These are phyloP conservation scores for Pseudomyrmex gracilis DNA, from an alignment of 1,140 invertebrate species.

Conservation along the genomic window DNA sequence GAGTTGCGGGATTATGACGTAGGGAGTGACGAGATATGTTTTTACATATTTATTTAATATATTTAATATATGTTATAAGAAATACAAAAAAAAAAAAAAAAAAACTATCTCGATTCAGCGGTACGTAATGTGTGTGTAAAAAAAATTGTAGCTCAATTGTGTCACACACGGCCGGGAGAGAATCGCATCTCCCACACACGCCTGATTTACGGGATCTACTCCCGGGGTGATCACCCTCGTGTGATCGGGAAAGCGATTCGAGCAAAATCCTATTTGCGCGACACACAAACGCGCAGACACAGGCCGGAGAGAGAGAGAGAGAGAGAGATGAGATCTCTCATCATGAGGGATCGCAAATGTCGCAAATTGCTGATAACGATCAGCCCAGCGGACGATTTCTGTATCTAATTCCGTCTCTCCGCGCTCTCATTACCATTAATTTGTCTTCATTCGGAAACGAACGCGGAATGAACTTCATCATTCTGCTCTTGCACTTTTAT, in stretches of 20 bases:
- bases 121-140: background rate
- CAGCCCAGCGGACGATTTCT: slow-evolving; percentile 53
- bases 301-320: background rate
- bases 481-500: background rate
- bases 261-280: slow-evolving; percentile 59
- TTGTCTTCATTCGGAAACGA: slow-evolving; percentile 44
- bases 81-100: too few species aligned
- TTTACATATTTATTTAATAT: too few species aligned
- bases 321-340: slow-evolving; percentile 52
- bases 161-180: background rate
- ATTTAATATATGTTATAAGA: too few species aligned
- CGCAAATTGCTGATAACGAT: slow-evolving; percentile 73
- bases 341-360: slow-evolving; percentile 61
- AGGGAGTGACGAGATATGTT: too few species aligned
- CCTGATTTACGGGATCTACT: slow-evolving; percentile 4
- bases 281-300: slow-evolving; percentile 5
- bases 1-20: too few species aligned
- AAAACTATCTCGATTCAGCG: background rate
- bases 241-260: slow-evolving; percentile 48
- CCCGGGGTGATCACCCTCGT: background rate
- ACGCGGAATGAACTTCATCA: slow-evolving; percentile 59
- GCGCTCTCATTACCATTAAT: slow-evolving; percentile 69
- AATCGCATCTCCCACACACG: background rate
- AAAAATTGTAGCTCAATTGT: background rate
- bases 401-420: slow-evolving; percentile 59